phyloP scores from a whole-genome alignment of 2,888 invertebrate genomes.

The Pyralis farinalis region DNA sequence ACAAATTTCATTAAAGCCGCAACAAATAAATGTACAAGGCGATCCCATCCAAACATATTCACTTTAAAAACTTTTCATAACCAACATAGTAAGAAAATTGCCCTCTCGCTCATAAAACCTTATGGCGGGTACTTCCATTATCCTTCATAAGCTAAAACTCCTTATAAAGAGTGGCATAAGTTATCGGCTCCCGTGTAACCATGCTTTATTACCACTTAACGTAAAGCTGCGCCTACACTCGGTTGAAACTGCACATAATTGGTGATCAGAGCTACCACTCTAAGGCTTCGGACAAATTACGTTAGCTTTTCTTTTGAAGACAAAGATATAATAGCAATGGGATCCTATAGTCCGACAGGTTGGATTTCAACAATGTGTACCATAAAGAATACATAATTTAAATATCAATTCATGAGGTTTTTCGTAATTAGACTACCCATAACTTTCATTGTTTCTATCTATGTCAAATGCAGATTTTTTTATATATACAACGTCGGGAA shows the following conservation, averaged over 20 bases:
- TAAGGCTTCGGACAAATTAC: slow-evolving; percentile 26
- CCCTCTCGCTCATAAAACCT: slow-evolving; percentile 52
- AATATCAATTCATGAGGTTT: too few species aligned
- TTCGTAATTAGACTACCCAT: too few species aligned
- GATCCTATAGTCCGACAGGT: too few species aligned
- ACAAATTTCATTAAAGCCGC: slow-evolving; percentile 19
- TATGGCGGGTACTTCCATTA: slow-evolving; percentile 60
- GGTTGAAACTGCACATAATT: slow-evolving; percentile 33
- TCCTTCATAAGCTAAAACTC: slow-evolving; percentile 56
- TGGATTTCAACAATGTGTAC: too few species aligned
- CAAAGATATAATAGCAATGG: too few species aligned
- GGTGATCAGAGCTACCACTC: slow-evolving; percentile 28
- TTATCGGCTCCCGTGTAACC: slow-evolving; percentile 46
- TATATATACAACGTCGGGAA: too few species aligned
- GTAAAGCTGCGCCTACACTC: slow-evolving; percentile 25
- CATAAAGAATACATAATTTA: too few species aligned
- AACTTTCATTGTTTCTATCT: too few species aligned
- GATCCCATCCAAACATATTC: slow-evolving; percentile 17
- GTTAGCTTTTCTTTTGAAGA: slow-evolving; percentile 8
- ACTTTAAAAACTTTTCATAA: slow-evolving; percentile 33
- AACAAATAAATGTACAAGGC: slow-evolving; percentile 15
- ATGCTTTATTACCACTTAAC: slow-evolving; percentile 60
- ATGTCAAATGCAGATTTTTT: too few species aligned
- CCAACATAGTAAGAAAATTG: slow-evolving; percentile 60
- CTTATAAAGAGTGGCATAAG: slow-evolving; percentile 51